These are phyloP conservation scores for Philopedon plagiatum DNA, from an alignment of 2,888 invertebrate species.

Conservation along the genomic window DNA sequence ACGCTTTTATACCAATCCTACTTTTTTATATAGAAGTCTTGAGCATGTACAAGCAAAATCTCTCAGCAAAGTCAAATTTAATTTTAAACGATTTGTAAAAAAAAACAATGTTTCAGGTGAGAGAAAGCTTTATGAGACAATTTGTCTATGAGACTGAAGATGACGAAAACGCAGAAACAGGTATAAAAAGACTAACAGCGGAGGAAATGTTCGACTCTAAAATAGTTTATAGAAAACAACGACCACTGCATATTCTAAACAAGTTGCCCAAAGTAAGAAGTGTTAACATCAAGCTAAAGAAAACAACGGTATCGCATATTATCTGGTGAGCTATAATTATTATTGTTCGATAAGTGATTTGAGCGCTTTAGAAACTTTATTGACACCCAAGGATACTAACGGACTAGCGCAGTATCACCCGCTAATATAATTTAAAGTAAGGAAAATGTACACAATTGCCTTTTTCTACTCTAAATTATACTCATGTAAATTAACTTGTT, in stretches of 20 bases:
- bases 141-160: constrained; percentile 93
- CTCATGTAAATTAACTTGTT: too few species aligned
- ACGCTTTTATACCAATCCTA: too few species aligned
- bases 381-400: too few species aligned
- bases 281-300: constrained; percentile 83
- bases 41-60: too few species aligned
- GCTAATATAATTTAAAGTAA: too few species aligned
- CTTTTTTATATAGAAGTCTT: too few species aligned
- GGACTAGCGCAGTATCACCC: too few species aligned
- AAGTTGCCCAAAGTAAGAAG: constrained; percentile 87
- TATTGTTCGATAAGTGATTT: too few species aligned
- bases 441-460: too few species aligned
- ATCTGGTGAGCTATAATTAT: constrained; percentile 77
- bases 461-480: too few species aligned
- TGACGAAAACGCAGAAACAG: constrained; percentile 78
- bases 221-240: constrained; percentile 86
- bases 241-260: constrained; percentile 85
- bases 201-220: constrained; percentile 80
- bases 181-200: constrained; percentile 67
- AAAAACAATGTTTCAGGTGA: constrained; percentile 72
- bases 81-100: not conserved
- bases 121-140: constrained; percentile 99
- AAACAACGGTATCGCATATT: constrained; percentile 88
- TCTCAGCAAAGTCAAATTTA: too few species aligned
- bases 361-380: too few species aligned